Percentiles rank a stretch among this genome's conserved stretches.
These are phyloP conservation scores for Datnioides undecimradiatus DNA, from an alignment of 2,113 vertebrate genomes.

Conservation along the genomic window DNA sequence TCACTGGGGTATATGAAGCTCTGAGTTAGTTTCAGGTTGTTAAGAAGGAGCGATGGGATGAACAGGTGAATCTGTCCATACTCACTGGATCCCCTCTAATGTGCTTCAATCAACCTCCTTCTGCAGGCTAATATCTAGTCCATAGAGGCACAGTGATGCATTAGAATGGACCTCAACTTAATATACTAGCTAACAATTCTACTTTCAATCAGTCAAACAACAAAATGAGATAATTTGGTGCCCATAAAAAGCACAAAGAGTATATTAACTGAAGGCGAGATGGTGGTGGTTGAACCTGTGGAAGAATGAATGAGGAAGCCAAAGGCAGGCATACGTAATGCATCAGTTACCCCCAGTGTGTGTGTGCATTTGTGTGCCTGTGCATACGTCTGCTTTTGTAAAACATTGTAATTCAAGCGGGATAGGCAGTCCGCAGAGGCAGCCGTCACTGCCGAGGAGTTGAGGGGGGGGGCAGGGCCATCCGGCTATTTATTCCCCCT, in stretches of 20 bases:
- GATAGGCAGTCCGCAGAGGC: constrained; percentile 30
- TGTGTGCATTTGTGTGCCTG: constrained; percentile 39
- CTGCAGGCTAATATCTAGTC: background rate
- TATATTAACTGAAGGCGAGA: constrained; percentile 18
- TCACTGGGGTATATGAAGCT: constrained; percentile 7
- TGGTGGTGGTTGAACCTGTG: constrained; percentile 60
- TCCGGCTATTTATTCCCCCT: constrained; percentile 30
- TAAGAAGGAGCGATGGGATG: background rate
- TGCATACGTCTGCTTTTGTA: constrained; percentile 59
- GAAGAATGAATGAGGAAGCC: constrained; percentile 64
- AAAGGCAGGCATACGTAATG: constrained; percentile 57
- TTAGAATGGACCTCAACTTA: constrained; percentile 9
- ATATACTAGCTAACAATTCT: background rate
- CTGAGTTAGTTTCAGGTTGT: constrained; percentile 1
- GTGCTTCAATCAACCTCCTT: background rate
- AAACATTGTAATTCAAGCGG: constrained; percentile 51
- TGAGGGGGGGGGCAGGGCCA: constrained; percentile 8
- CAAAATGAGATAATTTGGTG: background rate
- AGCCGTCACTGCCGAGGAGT: constrained; percentile 55
- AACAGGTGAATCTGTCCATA: constrained; percentile 1
- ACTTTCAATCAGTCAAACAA: background rate
- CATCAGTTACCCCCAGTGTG: constrained; percentile 21
- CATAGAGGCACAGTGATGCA: background rate
- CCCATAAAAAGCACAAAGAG: constrained; percentile 14
- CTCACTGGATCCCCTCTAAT: constrained; percentile 18